Evolutionary conservation across 1,140 invertebrate species (phyloP), one percentile per base, ranked within the genome.

Genomic region (Drosophila bipectinata): DNA sequence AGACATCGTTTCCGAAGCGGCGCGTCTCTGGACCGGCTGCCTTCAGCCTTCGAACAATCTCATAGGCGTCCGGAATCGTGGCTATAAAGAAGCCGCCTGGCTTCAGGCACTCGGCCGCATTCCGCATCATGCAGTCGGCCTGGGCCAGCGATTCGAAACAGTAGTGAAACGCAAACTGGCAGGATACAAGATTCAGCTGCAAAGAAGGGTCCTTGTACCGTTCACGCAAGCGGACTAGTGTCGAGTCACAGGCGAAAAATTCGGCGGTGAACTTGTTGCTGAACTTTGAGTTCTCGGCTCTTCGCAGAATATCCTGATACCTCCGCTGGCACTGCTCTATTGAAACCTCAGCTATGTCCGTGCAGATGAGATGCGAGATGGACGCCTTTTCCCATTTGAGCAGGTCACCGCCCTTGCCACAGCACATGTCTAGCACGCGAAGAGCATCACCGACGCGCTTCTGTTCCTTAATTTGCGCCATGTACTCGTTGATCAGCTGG

Each of bases 161-260:
- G 82, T 99, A 99, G 92, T 98, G 97, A 82, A 99, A 96, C 18
- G 98, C 96, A 94, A 99, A 99, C 92, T 99, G 99, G 92, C 98
- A 99, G 82, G 97, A 99, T 0, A 98, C 96, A 4, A 99, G 79
- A 92, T 99, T 97, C 85, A 99, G 94, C 79, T 95, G 93, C 12
- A 96, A 94, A 37, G 95, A 95, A 4, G 95, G 94, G 92, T 97
- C 95, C 74, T 94, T 93, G 82, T 95, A 97, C 80, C 93, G 93
- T 54, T 94, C 94, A 55, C 95, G 94, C 1, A 98, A 92, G 21
- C 94, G 94, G 64, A 97, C 96, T 93, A 96, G 97, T 28, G 97
- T 97, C 78, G 96, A 98, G 91, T 99, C 98, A 28, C 96, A 96
- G 49, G 95, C 93, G 87, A 99, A 95, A 90, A 99, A 99, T 92